Percentiles rank a stretch among this genome's conserved stretches.
Evolutionary conservation across 2,797 vertebrate species (phyloP).

Genomic region (Heteromormyrus szaboi): DNA sequence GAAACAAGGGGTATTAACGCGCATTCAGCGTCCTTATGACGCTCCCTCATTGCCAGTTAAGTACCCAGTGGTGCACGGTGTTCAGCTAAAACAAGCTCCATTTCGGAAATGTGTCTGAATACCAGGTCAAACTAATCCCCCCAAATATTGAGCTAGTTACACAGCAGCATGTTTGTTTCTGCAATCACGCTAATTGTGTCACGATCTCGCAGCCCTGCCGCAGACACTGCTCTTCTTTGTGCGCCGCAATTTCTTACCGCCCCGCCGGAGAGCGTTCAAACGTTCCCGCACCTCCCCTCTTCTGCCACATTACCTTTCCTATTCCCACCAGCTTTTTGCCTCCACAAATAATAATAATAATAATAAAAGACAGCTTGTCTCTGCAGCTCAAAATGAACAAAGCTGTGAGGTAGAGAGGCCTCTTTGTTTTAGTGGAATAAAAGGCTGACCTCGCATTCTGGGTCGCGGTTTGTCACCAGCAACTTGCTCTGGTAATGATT

Average conservation of each 20-base stretch:
- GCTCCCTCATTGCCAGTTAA: neutral
- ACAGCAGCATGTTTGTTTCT: neutral
- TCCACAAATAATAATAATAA: neutral
- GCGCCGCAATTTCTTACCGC: neutral
- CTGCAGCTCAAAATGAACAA: neutral
- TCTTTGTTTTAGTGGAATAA: slow-evolving; percentile 9
- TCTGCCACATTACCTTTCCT: neutral
- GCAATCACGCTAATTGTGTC: neutral
- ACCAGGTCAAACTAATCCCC: neutral
- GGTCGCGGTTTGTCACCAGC: slow-evolving; percentile 13
- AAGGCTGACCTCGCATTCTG: slow-evolving; percentile 5
- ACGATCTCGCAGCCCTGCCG: neutral
- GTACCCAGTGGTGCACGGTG: neutral
- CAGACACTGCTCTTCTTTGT: neutral
- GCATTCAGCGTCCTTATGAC: neutral
- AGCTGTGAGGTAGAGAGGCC: neutral
- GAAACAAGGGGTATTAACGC: neutral
- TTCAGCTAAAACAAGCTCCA: neutral
- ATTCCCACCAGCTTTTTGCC: neutral
- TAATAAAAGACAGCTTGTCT: slow-evolving; percentile 4
- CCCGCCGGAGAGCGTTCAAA: neutral
- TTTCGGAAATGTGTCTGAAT: neutral
- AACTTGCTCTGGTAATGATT: neutral
- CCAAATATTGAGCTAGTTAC: neutral
- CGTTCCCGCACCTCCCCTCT: neutral